A percentile compares a stretch with the other conserved stretches of the same genome.
Conservation (phyloP, 92 coral and sea anemone species). For the Actinernus sp. region DNA sequence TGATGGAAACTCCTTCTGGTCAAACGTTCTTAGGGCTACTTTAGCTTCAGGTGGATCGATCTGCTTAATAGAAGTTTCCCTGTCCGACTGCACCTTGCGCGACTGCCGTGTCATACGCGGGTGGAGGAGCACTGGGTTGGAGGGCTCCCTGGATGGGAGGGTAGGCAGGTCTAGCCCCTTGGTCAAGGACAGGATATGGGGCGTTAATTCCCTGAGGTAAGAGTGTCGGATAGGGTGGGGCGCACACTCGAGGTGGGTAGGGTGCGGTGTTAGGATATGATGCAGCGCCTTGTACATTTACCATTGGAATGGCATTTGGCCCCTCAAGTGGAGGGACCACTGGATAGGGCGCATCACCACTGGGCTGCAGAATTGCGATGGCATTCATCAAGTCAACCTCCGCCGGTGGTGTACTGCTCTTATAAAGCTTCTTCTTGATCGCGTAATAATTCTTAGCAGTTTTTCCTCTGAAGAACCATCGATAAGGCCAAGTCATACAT, state of each 20-base stretch:
- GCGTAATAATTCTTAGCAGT: slow-evolving; percentile 41
- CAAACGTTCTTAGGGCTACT: too few relatives aligned
- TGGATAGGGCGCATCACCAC: background rate
- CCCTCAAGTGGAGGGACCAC: background rate
- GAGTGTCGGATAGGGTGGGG: too few relatives aligned
- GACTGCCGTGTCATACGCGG: background rate
- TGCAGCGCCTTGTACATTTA: background rate
- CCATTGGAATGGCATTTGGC: background rate
- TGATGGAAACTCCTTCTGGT: too few relatives aligned
- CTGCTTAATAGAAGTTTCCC: too few relatives aligned
- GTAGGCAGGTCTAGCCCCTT: background rate
- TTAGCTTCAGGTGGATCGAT: too few relatives aligned
- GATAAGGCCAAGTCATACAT: slow-evolving; percentile 53
- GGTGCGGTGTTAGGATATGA: background rate
- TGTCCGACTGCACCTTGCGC: too few relatives aligned
- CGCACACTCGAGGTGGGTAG: too few relatives aligned
- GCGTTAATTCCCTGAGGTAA: too few relatives aligned
- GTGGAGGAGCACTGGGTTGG: background rate
- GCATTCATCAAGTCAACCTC: slow-evolving; percentile 36
- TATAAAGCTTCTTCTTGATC: slow-evolving; percentile 35
- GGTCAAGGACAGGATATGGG: background rate
- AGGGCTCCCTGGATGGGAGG: background rate
- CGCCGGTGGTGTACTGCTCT: slow-evolving; percentile 26
- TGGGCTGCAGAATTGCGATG: background rate
- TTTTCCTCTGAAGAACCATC: slow-evolving; percentile 56